Evolutionary conservation across 2,113 vertebrate species (phyloP), one percentile per base, ranked within the genome.

Genomic region (Seriola rivoliana): DNA sequence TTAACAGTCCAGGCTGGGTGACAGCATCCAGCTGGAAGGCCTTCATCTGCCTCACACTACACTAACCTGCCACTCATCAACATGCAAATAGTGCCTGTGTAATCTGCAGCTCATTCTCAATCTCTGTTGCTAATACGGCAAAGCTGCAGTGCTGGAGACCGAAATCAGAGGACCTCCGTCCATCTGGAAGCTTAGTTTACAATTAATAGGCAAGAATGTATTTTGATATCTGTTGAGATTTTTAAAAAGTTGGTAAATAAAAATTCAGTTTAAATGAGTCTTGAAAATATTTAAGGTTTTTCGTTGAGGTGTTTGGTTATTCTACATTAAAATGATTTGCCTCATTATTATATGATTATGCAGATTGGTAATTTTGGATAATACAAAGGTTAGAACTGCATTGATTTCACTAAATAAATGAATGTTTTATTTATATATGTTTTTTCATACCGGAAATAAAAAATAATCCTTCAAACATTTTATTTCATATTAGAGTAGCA

Each of bases 11-110:
- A 55, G 10, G n/a, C n/a, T 55, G n/a, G 23, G 75, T 85, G 82
- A 86, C 75, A 87, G 65, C 59, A 78, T 52, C 82, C 87, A 91
- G 85, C 88, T 90, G 91, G 78, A 90, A 84, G 74, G 66, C 79
- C 60, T 68, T 86, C 81, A 72, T 83, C 60, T 67, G 46, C 70
- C 82, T 90, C 87, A 89, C 83, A 83, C 87, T 82, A 67, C 78
- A 81, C 69, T 78, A 65, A 83, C 75, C 81, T 84, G 80, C 77
- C 75, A 83, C 86, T 91, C 72, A 52, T 52, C 19, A 52, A 52
- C 50, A 52, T 52, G 50, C 50, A 52, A 3, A 52, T 21, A 21
- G 19, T n/a, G 50, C 19, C 50, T 52, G 50, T 52, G 50, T 52
- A 52, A 52, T 52, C 50, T 52, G 50, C 19, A 21, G 50, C 50